phyloP scores from a whole-genome alignment of 2,888 invertebrate genomes.

The Cheilosia pagana region DNA sequence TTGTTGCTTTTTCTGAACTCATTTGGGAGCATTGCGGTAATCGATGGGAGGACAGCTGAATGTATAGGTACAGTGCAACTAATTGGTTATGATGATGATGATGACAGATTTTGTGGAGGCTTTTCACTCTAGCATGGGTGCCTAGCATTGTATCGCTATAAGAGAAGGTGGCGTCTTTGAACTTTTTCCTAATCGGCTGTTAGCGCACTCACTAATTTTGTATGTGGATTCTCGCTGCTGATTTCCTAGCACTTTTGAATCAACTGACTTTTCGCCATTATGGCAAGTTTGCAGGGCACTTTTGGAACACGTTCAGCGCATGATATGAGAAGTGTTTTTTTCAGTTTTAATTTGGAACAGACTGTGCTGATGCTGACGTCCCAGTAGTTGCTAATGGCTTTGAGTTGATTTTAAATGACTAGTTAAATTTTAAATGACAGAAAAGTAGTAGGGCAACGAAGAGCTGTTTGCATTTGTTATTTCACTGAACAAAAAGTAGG shows the following conservation, averaged over 20 bases:
- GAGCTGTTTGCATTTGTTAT: no score
- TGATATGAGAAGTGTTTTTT: no score
- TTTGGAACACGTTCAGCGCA: no score
- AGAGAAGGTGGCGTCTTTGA: conserved; percentile 74
- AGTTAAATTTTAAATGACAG: neutral
- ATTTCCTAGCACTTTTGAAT: conserved; percentile 48
- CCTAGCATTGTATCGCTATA: conserved; percentile 62
- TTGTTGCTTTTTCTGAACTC: conserved; percentile 56
- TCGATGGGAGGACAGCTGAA: conserved; percentile 57
- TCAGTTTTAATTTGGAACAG: no score
- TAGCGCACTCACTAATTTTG: conserved; percentile 2
- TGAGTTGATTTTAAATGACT: conserved; percentile 42
- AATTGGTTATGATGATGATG: neutral
- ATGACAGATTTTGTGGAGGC: neutral
- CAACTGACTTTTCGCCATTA: conserved; percentile 47
- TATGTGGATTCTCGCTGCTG: conserved; percentile 19
- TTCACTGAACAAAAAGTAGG: no score
- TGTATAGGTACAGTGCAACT: conserved; percentile 11
- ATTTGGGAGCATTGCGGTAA: conserved; percentile 59
- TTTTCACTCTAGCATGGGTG: conserved; percentile 39
- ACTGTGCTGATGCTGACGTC: conserved; percentile 23
- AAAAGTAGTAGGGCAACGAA: no score
- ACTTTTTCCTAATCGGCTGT: conserved; percentile 54
- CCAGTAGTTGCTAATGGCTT: conserved; percentile 41
- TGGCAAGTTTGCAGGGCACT: conserved; percentile 14